A percentile compares a stretch with the other conserved stretches of the same genome.
These are phyloP conservation scores for Erebia palarica DNA, from an alignment of 2,888 invertebrate genomes.

Conservation along the genomic window DNA sequence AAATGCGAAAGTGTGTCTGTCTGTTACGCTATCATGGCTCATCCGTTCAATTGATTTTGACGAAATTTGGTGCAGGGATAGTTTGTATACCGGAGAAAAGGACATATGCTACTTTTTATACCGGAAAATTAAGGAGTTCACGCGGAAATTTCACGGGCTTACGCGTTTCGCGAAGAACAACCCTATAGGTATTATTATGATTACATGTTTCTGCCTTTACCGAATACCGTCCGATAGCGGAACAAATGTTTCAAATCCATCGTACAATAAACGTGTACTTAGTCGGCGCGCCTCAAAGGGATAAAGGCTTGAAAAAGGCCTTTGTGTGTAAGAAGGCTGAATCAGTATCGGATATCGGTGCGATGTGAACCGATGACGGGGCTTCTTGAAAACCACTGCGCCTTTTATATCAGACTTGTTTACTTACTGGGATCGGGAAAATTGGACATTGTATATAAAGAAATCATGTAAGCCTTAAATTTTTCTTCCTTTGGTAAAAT, in stretches of 20 bases:
- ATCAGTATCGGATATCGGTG: slow-evolving; percentile 35
- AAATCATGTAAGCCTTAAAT: not conserved
- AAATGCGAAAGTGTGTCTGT: too few relatives aligned
- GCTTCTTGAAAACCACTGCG: slow-evolving; percentile 24
- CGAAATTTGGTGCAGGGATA: too few relatives aligned
- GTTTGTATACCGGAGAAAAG: too few relatives aligned
- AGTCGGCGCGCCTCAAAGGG: slow-evolving; percentile 36
- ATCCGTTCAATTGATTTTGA: too few relatives aligned
- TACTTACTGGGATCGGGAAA: slow-evolving; percentile 23
- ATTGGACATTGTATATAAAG: slow-evolving; percentile 15
- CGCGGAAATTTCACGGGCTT: too few relatives aligned
- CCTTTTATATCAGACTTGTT: slow-evolving; percentile 20
- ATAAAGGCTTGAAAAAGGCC: slow-evolving; percentile 34
- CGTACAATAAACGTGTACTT: slow-evolving; percentile 34
- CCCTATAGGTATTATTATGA: not conserved
- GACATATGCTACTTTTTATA: too few relatives aligned
- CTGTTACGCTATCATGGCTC: too few relatives aligned
- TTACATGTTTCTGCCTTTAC: not conserved
- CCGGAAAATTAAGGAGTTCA: too few relatives aligned
- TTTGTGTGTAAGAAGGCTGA: slow-evolving; percentile 31
- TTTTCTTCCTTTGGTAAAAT: too few relatives aligned
- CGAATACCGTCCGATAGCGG: not conserved
- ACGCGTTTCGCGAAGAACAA: too few relatives aligned
- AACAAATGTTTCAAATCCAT: slow-evolving; percentile 28
- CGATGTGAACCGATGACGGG: slow-evolving; percentile 32